A percentile compares a stretch with the other conserved stretches of the same genome.
Conservation (phyloP, 2,113 vertebrate genomes). For the Muntiacus muntjak region DNA sequence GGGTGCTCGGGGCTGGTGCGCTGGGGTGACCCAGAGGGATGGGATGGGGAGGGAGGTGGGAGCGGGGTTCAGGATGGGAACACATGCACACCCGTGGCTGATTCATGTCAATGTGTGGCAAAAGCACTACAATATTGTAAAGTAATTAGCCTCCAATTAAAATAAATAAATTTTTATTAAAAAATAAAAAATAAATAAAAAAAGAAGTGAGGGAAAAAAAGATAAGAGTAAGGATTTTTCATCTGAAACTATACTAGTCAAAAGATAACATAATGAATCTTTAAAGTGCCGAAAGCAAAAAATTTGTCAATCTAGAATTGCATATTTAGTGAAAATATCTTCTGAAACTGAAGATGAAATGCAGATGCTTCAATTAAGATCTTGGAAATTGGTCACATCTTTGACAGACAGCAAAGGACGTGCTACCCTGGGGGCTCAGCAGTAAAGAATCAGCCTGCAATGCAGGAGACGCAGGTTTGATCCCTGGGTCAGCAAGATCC, state of each 20-base stretch:
- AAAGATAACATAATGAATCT: neutral
- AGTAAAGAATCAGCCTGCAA: rapidly evolving
- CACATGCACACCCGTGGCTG: too few relatives aligned
- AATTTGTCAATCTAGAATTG: neutral
- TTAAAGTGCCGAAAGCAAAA: neutral
- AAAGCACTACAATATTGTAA: too few relatives aligned
- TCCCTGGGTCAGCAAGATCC: neutral
- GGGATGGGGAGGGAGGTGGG: too few relatives aligned
- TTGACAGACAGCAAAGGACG: neutral
- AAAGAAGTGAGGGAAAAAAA: neutral
- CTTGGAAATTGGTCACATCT: neutral
- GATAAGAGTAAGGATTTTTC: neutral
- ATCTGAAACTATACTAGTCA: neutral
- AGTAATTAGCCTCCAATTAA: too few relatives aligned
- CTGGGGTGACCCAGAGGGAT: too few relatives aligned
- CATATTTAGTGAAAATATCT: neutral
- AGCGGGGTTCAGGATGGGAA: too few relatives aligned
- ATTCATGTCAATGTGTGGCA: too few relatives aligned
- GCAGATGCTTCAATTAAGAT: neutral
- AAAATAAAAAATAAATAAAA: too few relatives aligned
- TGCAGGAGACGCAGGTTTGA: neutral
- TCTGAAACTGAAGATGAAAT: neutral
- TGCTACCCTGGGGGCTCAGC: neutral
- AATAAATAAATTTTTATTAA: too few relatives aligned
- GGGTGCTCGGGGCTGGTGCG: too few relatives aligned